Percentiles rank a stretch among this genome's conserved stretches.
phyloP scores from a whole-genome alignment of 2,113 vertebrate genomes.

The Shinisaurus crocodilurus region DNA sequence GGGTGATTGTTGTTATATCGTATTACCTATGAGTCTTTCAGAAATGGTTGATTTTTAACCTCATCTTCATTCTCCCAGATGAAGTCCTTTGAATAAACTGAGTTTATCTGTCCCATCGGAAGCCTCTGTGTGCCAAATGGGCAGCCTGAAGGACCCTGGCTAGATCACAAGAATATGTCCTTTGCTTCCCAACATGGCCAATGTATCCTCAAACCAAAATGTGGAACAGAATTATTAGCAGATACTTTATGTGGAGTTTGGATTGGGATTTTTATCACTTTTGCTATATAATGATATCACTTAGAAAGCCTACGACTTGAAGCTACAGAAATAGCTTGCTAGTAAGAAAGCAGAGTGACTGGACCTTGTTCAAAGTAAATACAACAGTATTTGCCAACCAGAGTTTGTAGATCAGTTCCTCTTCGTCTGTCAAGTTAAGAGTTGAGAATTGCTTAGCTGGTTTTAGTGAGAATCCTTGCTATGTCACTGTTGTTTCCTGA shows the following conservation, averaged over 20 bases:
- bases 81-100: background rate
- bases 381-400: background rate
- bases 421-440: background rate
- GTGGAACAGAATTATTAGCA: background rate
- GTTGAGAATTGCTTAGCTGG: background rate
- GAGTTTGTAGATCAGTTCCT: background rate
- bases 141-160: background rate
- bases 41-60: background rate
- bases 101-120: background rate
- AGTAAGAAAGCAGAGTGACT: background rate
- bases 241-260: background rate
- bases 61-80: background rate
- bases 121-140: background rate
- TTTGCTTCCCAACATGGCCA: background rate
- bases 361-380: conserved; percentile 5
- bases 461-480: background rate
- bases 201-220: background rate
- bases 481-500: background rate
- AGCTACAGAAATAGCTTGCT: background rate
- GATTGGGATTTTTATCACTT: background rate
- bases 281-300: background rate
- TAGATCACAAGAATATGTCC: background rate
- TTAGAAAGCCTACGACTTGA: background rate
- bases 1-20: background rate
- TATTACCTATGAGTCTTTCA: background rate